Evolutionary conservation across 2,113 vertebrate genomes (phyloP).

Genomic region (Siniperca knerii): DNA sequence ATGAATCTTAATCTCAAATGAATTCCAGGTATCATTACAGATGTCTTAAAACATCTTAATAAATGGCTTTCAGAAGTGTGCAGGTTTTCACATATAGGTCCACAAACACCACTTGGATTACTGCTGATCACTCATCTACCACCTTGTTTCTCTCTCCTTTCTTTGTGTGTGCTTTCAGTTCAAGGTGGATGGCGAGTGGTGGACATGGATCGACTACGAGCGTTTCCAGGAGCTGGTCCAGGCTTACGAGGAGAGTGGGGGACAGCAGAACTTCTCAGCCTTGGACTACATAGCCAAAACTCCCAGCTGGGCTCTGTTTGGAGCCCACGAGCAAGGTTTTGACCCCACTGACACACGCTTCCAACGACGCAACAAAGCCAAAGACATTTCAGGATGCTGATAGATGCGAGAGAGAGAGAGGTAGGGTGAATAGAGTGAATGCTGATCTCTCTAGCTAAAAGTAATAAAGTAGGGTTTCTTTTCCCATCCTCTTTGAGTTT

Average conservation of each 20-base stretch:
- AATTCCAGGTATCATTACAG: neutral
- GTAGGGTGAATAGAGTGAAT: neutral
- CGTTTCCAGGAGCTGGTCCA: conserved; percentile 90
- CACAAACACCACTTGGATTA: neutral
- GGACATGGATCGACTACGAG: conserved; percentile 94
- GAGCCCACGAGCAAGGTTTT: conserved; percentile 90
- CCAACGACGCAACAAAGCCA: conserved; percentile 89
- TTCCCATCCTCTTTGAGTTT: neutral
- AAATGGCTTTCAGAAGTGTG: neutral
- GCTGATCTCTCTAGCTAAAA: neutral
- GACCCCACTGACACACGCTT: conserved; percentile 90
- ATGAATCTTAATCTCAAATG: no score
- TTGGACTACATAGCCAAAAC: conserved; percentile 90
- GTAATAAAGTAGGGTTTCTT: conserved; percentile 1
- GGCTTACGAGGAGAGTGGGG: conserved; percentile 78
- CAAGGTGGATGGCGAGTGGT: conserved; percentile 89
- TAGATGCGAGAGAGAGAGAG: neutral
- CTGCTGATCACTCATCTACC: neutral
- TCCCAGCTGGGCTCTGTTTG: conserved; percentile 92
- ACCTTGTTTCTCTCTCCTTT: neutral
- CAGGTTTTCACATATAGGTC: neutral
- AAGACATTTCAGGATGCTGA: conserved; percentile 92
- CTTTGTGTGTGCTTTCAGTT: conserved; percentile 83
- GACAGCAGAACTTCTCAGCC: conserved; percentile 84
- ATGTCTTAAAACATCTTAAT: neutral